phyloP scores from a whole-genome alignment of 2,113 vertebrate species.

The Corythornis cristatus region DNA sequence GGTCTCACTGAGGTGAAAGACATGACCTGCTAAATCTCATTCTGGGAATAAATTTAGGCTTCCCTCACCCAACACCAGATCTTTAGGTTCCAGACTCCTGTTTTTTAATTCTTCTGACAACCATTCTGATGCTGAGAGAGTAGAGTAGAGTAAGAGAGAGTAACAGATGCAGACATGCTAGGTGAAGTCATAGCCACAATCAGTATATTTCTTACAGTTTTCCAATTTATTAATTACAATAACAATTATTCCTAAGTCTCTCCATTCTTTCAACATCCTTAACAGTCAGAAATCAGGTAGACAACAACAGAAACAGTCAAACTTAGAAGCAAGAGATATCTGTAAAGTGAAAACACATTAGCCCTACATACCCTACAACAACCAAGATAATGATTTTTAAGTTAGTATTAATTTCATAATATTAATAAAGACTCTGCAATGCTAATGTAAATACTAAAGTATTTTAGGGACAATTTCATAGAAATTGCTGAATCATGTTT shows the following conservation, averaged over 20 bases:
- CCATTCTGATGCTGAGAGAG: not conserved
- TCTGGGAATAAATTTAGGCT: not conserved
- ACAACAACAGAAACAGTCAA: not conserved
- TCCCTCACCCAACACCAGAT: not conserved
- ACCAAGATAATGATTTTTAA: not conserved
- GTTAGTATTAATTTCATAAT: not conserved
- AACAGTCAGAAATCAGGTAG: not conserved
- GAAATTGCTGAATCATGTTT: not conserved
- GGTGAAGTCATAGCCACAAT: not conserved
- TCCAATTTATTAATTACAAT: not conserved
- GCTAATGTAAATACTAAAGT: not conserved
- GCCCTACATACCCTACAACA: not conserved
- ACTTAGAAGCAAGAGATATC: not conserved
- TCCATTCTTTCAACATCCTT: not conserved
- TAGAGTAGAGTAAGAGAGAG: not conserved
- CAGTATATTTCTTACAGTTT: not conserved
- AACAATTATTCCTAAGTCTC: not conserved
- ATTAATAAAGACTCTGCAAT: not conserved
- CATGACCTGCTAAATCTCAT: not conserved
- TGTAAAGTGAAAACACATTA: not conserved
- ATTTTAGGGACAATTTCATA: not conserved
- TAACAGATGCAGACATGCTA: not conserved
- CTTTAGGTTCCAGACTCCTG: not conserved
- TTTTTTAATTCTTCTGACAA: not conserved
- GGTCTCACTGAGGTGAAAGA: not conserved